Conservation (phyloP, 2,113 vertebrate species). For the Lophotis ruficrista region DNA sequence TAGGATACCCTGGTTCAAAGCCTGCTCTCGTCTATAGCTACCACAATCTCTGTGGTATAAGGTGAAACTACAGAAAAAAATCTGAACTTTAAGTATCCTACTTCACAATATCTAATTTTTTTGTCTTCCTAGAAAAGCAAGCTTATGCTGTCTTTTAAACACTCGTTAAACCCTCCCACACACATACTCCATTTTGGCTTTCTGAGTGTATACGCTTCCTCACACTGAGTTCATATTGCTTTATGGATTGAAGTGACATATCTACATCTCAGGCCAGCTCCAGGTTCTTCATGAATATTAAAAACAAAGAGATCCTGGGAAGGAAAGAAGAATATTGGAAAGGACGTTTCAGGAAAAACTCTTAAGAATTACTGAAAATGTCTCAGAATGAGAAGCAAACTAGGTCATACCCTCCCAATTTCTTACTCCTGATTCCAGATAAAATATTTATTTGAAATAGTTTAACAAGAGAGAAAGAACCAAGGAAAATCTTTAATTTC, state of each 20-base stretch:
- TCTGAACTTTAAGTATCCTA: not conserved
- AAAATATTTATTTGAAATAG: not conserved
- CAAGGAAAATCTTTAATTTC: not conserved
- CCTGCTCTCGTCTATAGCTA: not conserved
- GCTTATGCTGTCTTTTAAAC: not conserved
- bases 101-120: not conserved
- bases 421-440: not conserved
- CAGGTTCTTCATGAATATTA: not conserved
- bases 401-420: not conserved
- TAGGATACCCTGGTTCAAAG: not conserved
- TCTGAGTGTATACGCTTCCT: not conserved
- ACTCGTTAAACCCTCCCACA: not conserved
- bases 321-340: not conserved
- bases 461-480: not conserved
- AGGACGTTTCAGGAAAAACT: not conserved
- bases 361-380: conserved; percentile 1
- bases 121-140: not conserved
- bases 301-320: not conserved
- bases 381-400: not conserved
- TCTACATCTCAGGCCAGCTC: not conserved
- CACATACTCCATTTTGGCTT: not conserved
- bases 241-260: not conserved
- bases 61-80: not conserved
- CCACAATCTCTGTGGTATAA: not conserved
- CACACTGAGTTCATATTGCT: not conserved